Evolutionary conservation across 2,888 invertebrate species (phyloP).

Genomic region (Acrocyrtus sp.): DNA sequence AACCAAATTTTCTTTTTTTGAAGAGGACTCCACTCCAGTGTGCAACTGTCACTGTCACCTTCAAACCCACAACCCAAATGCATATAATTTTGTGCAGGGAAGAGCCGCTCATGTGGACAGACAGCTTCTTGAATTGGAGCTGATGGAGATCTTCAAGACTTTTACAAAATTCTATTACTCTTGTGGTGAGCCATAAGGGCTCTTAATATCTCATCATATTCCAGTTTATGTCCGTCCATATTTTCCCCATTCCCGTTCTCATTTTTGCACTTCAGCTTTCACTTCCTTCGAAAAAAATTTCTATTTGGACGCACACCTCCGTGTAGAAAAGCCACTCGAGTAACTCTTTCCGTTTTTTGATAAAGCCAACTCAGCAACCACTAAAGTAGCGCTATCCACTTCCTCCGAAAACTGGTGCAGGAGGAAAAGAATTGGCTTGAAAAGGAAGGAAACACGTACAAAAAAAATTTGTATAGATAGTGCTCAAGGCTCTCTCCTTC

Average conservation of each 20-base stretch:
- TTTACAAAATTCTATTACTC: too few relatives aligned
- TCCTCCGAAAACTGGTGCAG: too few relatives aligned
- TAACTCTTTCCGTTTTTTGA: constrained; percentile 9
- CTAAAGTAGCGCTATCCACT: too few relatives aligned
- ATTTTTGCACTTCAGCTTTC: too few relatives aligned
- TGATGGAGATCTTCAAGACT: too few relatives aligned
- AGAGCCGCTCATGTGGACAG: too few relatives aligned
- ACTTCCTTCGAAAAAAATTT: too few relatives aligned
- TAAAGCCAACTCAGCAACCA: constrained; percentile 37
- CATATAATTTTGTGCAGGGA: too few relatives aligned
- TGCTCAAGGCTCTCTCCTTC: constrained; percentile 17
- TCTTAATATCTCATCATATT: constrained; percentile 31
- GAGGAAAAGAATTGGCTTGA: background rate
- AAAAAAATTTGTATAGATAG: background rate
- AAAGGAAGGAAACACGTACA: constrained; percentile 1
- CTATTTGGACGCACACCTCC: constrained; percentile 16
- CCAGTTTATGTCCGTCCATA: constrained; percentile 13
- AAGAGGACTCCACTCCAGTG: background rate
- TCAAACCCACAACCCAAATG: too few relatives aligned
- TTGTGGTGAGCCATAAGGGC: too few relatives aligned
- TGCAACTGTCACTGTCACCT: constrained; percentile 8
- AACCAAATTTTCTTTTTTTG: background rate
- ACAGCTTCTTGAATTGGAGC: too few relatives aligned
- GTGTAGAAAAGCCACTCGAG: constrained; percentile 18
- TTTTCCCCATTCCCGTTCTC: constrained; percentile 2